phyloP scores from a whole-genome alignment of 2,888 invertebrate genomes.

The Diploptera punctata region DNA sequence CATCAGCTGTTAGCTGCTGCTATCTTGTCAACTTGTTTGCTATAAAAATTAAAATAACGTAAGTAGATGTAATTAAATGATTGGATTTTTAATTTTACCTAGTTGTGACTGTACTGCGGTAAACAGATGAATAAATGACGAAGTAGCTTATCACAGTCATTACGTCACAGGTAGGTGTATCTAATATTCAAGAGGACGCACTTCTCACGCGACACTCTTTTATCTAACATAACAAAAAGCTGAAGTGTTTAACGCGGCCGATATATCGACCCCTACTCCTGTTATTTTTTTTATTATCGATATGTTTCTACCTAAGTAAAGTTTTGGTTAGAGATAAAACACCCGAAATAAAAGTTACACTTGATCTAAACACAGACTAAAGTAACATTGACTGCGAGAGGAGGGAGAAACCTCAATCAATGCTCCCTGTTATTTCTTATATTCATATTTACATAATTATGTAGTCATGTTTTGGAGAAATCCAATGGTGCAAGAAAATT shows the following conservation, averaged over 20 bases:
- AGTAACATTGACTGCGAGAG: too few relatives aligned
- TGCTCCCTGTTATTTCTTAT: too few relatives aligned
- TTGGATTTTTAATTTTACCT: background rate
- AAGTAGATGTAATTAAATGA: background rate
- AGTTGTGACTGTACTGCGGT: constrained; percentile 3
- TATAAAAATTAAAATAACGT: too few relatives aligned
- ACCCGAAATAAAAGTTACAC: too few relatives aligned
- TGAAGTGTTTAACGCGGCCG: constrained; percentile 19
- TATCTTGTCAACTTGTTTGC: too few relatives aligned
- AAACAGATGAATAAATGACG: background rate
- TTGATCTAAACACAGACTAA: too few relatives aligned
- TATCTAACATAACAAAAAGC: constrained; percentile 11
- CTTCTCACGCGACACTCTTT: background rate
- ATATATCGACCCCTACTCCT: constrained; percentile 3
- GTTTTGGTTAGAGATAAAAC: background rate
- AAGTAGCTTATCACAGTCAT: background rate
- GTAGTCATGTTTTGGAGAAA: too few relatives aligned
- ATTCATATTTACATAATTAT: too few relatives aligned
- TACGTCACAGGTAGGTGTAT: background rate
- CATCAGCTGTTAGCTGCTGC: too few relatives aligned
- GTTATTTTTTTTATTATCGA: background rate
- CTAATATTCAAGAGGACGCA: background rate
- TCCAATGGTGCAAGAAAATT: too few relatives aligned
- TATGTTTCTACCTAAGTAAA: background rate
- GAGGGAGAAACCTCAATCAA: too few relatives aligned